Percentiles rank a stretch among this genome's conserved stretches.
Conservation (phyloP, 2,797 vertebrate species). For the Liasis olivaceus region DNA sequence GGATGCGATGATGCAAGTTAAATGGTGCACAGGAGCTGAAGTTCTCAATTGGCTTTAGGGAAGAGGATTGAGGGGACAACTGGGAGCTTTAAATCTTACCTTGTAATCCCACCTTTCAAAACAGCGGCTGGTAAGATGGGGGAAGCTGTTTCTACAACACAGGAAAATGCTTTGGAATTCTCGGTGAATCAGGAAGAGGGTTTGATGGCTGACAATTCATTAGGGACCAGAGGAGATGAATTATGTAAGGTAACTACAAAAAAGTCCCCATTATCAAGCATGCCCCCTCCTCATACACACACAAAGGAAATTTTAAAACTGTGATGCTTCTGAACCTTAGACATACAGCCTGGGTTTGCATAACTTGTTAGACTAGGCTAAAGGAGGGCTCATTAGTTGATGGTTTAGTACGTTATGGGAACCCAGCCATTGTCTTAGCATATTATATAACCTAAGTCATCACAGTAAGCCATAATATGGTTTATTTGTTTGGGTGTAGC, state of each 20-base stretch:
- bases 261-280: background rate
- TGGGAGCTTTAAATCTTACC: background rate
- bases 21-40: background rate
- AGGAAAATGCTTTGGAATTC: background rate
- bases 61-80: background rate
- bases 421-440: background rate
- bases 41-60: conserved; percentile 3
- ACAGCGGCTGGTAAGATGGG: background rate
- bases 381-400: background rate
- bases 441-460: background rate
- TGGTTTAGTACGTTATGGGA: background rate
- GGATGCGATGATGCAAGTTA: background rate
- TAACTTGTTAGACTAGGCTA: background rate
- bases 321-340: background rate
- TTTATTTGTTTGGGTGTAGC: background rate
- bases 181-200: background rate
- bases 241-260: background rate
- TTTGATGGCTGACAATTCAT: background rate
- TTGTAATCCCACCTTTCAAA: background rate
- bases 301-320: background rate
- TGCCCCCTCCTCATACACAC: background rate
- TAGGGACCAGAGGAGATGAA: background rate
- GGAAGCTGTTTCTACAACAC: background rate
- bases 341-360: fast-evolving
- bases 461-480: background rate